Conservation (phyloP, 2,888 invertebrate species). For the Stratiomys singularior region DNA sequence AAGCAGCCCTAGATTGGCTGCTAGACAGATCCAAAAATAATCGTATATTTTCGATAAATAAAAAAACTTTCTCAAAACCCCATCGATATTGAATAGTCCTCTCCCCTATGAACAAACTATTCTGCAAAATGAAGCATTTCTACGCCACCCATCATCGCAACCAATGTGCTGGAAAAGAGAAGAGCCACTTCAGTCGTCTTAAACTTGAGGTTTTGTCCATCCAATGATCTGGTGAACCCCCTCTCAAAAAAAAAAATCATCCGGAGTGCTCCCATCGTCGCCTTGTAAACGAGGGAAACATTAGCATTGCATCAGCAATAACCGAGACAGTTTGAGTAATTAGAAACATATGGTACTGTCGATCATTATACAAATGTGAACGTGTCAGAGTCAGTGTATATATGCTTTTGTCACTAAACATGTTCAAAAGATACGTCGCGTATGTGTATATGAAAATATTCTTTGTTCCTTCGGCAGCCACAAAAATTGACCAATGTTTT, state of each 20-base stretch:
- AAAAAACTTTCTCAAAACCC: too few relatives aligned
- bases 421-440: too few relatives aligned
- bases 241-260: not conserved
- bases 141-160: not conserved
- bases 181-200: not conserved
- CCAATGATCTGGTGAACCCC: not conserved
- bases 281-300: constrained; percentile 17
- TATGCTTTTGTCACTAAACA: not conserved
- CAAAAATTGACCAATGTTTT: constrained; percentile 20
- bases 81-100: too few relatives aligned
- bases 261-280: not conserved
- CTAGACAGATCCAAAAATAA: too few relatives aligned
- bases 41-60: too few relatives aligned
- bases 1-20: too few relatives aligned
- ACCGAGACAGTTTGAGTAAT: constrained; percentile 30
- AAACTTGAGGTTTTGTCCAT: not conserved
- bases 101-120: not conserved
- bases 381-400: constrained; percentile 1
- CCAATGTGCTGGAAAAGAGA: not conserved
- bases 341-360: constrained; percentile 36
- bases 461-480: constrained; percentile 1
- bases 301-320: constrained; percentile 13
- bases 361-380: constrained; percentile 31
- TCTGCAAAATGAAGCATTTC: not conserved
- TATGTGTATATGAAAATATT: not conserved